These are phyloP conservation scores for Sebastiscus albofasciatus DNA, from an alignment of 2,797 vertebrate species.

Conservation along the genomic window DNA sequence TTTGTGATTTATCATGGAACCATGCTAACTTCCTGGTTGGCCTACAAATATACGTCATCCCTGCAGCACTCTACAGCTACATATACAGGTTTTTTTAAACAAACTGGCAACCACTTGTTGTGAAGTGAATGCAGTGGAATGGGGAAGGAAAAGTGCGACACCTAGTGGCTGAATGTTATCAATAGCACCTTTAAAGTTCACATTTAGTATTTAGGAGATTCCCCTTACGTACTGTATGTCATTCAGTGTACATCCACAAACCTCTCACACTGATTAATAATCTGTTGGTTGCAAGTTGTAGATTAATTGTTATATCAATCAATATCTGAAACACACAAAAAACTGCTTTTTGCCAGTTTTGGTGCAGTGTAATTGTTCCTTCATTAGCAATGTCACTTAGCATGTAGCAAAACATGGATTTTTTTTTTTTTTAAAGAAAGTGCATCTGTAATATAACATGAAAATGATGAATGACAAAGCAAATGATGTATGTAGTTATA, in stretches of 20 bases:
- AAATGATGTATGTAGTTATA: constrained; percentile 6
- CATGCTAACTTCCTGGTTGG: too few species aligned
- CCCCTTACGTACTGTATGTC: background rate
- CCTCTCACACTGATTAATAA: background rate
- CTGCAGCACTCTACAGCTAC: too few species aligned
- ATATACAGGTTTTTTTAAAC: too few species aligned
- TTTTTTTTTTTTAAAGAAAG: constrained; percentile 12
- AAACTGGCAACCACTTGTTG: too few species aligned
- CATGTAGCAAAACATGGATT: constrained; percentile 4
- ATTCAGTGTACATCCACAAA: background rate
- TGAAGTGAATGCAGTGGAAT: too few species aligned
- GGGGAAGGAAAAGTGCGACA: too few species aligned
- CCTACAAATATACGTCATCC: too few species aligned
- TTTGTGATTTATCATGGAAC: too few species aligned
- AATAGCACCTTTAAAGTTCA: background rate
- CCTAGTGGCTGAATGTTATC: too few species aligned
- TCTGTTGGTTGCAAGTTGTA: background rate
- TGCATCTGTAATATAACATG: constrained; percentile 18
- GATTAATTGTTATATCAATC: background rate
- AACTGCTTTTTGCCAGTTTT: background rate
- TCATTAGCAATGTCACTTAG: background rate
- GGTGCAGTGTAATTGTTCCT: background rate
- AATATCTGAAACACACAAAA: background rate
- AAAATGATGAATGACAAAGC: constrained; percentile 15
- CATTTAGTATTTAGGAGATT: background rate